Evolutionary conservation across 2,797 vertebrate genomes (phyloP), one percentile per base, ranked within the genome.

Genomic region (Anolis apletophallus): DNA sequence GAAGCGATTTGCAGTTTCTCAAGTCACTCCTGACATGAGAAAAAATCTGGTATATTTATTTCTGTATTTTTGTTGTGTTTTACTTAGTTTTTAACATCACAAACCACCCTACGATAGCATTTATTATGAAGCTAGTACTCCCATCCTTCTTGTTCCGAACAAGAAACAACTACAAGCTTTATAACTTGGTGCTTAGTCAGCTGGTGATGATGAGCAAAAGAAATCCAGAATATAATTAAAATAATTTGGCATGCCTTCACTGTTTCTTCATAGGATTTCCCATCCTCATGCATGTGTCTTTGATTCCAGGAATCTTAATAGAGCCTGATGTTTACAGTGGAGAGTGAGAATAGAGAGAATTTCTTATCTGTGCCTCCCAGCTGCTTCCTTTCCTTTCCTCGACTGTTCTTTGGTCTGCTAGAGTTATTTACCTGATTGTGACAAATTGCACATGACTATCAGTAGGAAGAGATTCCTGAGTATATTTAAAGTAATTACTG

Each of bases 311-410:
- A 52, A 78, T 83, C 67, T 83, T 59, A 52, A 68, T 46, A n/a
- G 14, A 46, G 40, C 40, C 4, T 21, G 40, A 55, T 52, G 59
- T 50, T 52, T 89, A 1, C n/a, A 52, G 5, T 75, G 76, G 71
- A 29, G 36, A 71, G 75, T 67, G 72, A 86, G 29, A 85, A 84
- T 26, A 87, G 77, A 81, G 36, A 16, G 9, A 80, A 73, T 81
- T 91, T 54, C 64, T 87, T 85, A 81, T 87, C 74, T 88, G 34
- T 85, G 90, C 85, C 32, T 46, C 78, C 10, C 82, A 92, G 50
- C 6, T 84, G 86, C 83, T 93, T 79, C 40, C n/a, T 92, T 88
- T 32, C 54, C 82, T 54, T 88, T 69, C 89, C 0, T 0, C 52
- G 90, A 78, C 0, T 46, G 29, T 75, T 83, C 57, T 86, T 88